Evolutionary conservation across 2,797 vertebrate species (phyloP).

Genomic region (Crotalus adamanteus): DNA sequence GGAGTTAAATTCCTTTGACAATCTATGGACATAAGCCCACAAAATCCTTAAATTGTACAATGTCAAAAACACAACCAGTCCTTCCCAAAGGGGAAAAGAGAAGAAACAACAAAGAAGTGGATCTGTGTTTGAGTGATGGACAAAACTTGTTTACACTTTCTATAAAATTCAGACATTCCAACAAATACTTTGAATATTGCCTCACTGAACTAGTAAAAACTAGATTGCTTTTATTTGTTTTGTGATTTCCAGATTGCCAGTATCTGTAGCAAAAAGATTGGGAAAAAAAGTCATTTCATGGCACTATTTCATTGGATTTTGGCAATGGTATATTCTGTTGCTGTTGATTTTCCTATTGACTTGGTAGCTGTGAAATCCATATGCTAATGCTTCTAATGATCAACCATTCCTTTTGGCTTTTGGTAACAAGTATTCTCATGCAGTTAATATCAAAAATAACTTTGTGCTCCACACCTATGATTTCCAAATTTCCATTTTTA

Average conservation of each 20-base stretch:
- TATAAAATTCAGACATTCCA: conserved; percentile 70
- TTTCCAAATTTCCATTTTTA: conserved; percentile 92
- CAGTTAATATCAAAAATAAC: conserved; percentile 92
- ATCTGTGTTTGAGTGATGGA: conserved; percentile 43
- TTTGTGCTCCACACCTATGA: conserved; percentile 88
- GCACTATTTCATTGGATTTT: conserved; percentile 2
- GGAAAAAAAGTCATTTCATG: conserved; percentile 29
- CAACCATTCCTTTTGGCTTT: conserved; percentile 93
- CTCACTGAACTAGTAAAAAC: conserved; percentile 67
- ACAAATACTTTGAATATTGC: conserved; percentile 66
- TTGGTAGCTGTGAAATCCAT: conserved; percentile 88
- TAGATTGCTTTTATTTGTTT: conserved; percentile 62
- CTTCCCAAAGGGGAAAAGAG: conserved; percentile 50
- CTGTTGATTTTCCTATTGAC: conserved; percentile 64
- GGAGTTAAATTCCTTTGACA: conserved; percentile 53
- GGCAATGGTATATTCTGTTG: conserved; percentile 48
- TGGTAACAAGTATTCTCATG: conserved; percentile 90
- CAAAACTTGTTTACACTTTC: conserved; percentile 45
- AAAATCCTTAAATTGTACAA: conserved; percentile 21
- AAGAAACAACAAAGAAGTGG: conserved; percentile 51
- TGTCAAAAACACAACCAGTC: conserved; percentile 34
- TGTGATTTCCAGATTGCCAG: conserved; percentile 46
- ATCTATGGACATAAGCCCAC: conserved; percentile 30
- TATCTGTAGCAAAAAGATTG: conserved; percentile 42
- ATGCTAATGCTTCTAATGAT: conserved; percentile 94